phyloP scores from a whole-genome alignment of 2,888 invertebrate genomes.

The Dolomedes plantarius region DNA sequence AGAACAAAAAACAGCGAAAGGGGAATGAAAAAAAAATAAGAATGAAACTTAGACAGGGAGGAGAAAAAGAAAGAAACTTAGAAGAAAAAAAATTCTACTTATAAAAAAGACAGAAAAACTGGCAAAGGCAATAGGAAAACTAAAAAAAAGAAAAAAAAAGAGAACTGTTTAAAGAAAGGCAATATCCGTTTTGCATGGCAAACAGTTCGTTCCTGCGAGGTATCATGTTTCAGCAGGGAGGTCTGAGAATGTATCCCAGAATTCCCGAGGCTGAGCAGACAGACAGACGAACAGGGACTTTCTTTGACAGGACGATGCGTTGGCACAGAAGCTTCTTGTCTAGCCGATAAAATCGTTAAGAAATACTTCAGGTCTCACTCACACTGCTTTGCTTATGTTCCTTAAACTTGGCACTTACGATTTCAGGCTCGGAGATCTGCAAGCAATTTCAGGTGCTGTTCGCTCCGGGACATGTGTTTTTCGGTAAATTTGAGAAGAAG shows the following conservation, averaged over 20 bases:
- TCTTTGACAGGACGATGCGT: constrained; percentile 60
- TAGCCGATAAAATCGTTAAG: constrained; percentile 33
- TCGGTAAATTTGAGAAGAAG: background rate
- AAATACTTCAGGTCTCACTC: constrained; percentile 7
- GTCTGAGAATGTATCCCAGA: constrained; percentile 67
- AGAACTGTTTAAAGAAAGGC: constrained; percentile 62
- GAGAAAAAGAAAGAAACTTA: constrained; percentile 2
- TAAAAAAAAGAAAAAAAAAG: constrained; percentile 9
- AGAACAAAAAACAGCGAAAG: constrained; percentile 16
- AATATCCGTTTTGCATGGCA: constrained; percentile 71
- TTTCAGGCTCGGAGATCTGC: background rate
- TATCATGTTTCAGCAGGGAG: constrained; percentile 62
- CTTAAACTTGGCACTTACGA: background rate
- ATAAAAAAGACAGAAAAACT: background rate
- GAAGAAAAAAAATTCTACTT: background rate
- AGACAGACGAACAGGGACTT: constrained; percentile 49
- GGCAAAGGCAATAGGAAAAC: constrained; percentile 15
- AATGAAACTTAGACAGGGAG: constrained; percentile 22
- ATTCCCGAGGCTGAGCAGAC: constrained; percentile 53
- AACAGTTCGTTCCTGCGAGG: constrained; percentile 60
- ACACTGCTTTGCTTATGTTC: constrained; percentile 13
- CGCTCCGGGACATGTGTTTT: background rate
- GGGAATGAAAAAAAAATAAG: constrained; percentile 8
- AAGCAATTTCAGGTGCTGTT: constrained; percentile 8
- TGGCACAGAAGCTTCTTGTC: constrained; percentile 62